Conservation (phyloP, 2,888 invertebrate species). For the Rhorus exstirpatorius region DNA sequence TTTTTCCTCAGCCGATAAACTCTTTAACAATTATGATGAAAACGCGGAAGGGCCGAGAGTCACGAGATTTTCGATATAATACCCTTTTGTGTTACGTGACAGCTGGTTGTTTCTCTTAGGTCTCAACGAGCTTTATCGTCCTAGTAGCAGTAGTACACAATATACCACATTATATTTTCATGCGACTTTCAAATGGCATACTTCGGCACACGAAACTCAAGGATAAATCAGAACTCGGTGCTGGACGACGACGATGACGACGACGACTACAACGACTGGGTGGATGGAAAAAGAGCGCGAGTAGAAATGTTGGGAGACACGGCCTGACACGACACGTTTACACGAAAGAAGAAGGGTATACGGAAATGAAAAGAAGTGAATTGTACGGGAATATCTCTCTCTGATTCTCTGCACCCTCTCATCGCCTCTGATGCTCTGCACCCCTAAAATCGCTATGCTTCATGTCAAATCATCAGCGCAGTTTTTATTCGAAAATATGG, state of each 20-base stretch:
- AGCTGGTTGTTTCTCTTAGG: conserved; percentile 63
- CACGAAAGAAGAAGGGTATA: conserved; percentile 40
- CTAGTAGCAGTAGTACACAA: conserved; percentile 24
- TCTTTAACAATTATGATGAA: conserved; percentile 45
- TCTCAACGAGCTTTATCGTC: conserved; percentile 52
- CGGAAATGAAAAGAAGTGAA: conserved; percentile 40
- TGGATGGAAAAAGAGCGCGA: conserved; percentile 43
- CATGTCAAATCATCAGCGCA: neutral
- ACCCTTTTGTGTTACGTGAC: conserved; percentile 62
- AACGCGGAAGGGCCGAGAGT: conserved; percentile 19
- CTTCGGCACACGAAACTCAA: conserved; percentile 63
- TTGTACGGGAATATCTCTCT: conserved; percentile 24
- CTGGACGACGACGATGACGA: conserved; percentile 57
- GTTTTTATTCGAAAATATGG: neutral
- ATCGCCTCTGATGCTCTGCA: too few relatives aligned
- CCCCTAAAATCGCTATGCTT: too few relatives aligned
- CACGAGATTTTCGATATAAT: conserved; percentile 38
- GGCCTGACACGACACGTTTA: conserved; percentile 67
- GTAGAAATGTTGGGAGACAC: conserved; percentile 60
- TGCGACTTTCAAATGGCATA: conserved; percentile 62
- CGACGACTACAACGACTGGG: conserved; percentile 52
- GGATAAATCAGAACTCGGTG: conserved; percentile 64
- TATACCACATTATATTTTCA: conserved; percentile 23
- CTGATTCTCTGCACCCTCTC: conserved; percentile 3
- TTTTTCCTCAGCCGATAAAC: conserved; percentile 33